These are phyloP conservation scores for Melolontha melolontha DNA, from an alignment of 2,888 invertebrate genomes.

Conservation along the genomic window DNA sequence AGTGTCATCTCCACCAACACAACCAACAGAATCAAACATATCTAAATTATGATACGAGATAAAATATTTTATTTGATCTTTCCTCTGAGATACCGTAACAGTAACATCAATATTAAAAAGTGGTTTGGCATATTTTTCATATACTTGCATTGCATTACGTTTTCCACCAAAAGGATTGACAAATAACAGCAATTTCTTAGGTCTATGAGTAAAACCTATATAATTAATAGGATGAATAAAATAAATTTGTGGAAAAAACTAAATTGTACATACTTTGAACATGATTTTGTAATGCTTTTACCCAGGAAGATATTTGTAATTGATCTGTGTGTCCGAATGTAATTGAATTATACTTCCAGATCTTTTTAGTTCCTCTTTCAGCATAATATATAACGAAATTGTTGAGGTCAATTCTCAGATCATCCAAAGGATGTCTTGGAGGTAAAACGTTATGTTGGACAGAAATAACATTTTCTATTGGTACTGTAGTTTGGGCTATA, in stretches of 20 bases:
- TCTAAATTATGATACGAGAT: conserved; percentile 71
- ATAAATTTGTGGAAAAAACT: not conserved
- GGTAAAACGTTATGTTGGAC: conserved; percentile 66
- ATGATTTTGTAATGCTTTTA: conserved; percentile 70
- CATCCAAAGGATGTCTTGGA: conserved; percentile 61
- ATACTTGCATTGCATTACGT: conserved; percentile 78
- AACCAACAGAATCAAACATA: conserved; percentile 76
- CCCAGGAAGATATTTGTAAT: conserved; percentile 73
- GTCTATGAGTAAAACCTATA: conserved; percentile 70
- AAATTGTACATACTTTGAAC: conserved; percentile 64
- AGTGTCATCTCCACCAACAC: conserved; percentile 90
- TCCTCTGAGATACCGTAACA: conserved; percentile 77
- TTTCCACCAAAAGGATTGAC: conserved; percentile 89
- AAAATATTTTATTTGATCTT: conserved; percentile 82
- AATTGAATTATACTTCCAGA: conserved; percentile 71
- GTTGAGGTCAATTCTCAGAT: conserved; percentile 60
- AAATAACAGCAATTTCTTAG: conserved; percentile 80
- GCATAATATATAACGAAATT: conserved; percentile 75
- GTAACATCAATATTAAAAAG: conserved; percentile 74
- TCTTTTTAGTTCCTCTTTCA: conserved; percentile 68
- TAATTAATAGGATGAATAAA: conserved; percentile 39
- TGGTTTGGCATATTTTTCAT: conserved; percentile 78
- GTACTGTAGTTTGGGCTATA: conserved; percentile 69
- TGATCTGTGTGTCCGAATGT: conserved; percentile 72
- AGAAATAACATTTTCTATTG: conserved; percentile 70